A percentile compares a stretch with the other conserved stretches of the same genome.
Conservation (phyloP, 2,797 vertebrate species). For the Falco peregrinus region DNA sequence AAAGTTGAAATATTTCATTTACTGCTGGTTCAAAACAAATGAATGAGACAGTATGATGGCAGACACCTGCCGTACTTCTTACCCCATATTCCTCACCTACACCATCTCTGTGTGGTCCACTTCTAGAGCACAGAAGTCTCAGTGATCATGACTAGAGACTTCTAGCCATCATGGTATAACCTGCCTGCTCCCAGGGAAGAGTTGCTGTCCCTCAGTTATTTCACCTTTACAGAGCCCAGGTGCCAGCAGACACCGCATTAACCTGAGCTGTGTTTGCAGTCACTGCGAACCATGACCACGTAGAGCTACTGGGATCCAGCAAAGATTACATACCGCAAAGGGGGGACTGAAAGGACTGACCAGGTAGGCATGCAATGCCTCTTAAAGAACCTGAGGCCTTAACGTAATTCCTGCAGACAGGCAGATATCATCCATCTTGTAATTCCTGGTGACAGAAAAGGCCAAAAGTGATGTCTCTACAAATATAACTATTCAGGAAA, state of each 20-base stretch:
- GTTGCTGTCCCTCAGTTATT: not conserved
- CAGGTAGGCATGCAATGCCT: accelerated
- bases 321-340: not conserved
- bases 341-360: not conserved
- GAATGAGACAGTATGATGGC: not conserved
- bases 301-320: not conserved
- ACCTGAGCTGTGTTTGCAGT: not conserved
- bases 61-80: not conserved
- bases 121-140: not conserved
- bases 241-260: not conserved
- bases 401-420: not conserved
- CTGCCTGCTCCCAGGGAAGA: not conserved
- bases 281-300: not conserved
- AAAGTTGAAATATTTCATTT: not conserved
- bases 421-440: not conserved
- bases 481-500: not conserved
- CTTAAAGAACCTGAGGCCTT: not conserved
- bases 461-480: not conserved
- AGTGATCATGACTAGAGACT: not conserved
- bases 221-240: not conserved
- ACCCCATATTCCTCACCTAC: not conserved
- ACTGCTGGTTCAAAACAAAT: not conserved
- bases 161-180: not conserved
- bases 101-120: no score
- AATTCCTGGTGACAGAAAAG: not conserved